Evolutionary conservation across 2,113 vertebrate species (phyloP).

Genomic region (Brachypteracias leptosomus): DNA sequence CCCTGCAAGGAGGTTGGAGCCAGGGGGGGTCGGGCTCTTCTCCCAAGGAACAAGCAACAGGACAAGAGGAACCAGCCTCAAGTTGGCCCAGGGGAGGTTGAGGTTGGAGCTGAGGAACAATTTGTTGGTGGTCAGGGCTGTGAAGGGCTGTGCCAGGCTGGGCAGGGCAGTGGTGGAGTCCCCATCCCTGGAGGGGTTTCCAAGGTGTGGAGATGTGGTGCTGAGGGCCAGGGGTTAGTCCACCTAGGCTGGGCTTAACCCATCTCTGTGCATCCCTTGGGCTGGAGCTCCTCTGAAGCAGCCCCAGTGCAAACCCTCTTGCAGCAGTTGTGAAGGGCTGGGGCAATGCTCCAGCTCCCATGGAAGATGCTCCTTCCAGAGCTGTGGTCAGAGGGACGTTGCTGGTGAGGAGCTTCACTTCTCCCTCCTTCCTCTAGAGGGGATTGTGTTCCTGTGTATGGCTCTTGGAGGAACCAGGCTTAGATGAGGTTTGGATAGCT

Average conservation of each 20-base stretch:
- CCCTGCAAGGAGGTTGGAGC: too few species aligned
- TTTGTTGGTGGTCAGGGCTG: neutral
- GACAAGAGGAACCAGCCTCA: too few species aligned
- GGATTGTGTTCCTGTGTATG: neutral
- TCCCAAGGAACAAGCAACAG: too few species aligned
- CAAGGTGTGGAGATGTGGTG: neutral
- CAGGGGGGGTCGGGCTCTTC: too few species aligned
- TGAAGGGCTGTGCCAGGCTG: too few species aligned
- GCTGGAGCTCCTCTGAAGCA: neutral
- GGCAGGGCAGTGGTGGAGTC: neutral
- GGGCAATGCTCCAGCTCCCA: neutral
- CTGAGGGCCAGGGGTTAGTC: neutral
- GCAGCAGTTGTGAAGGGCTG: neutral
- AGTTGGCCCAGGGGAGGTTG: neutral
- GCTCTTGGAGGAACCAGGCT: neutral
- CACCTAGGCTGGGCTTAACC: neutral
- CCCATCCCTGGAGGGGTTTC: neutral
- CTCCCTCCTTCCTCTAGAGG: constrained; percentile 26
- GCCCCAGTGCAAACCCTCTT: neutral
- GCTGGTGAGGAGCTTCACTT: neutral
- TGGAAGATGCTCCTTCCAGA: accelerated
- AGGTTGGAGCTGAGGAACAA: neutral
- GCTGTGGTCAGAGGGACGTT: neutral
- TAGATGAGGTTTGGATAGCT: accelerated
- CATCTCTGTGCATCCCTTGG: too few species aligned